Percentiles rank a stretch among this genome's conserved stretches.
Evolutionary conservation across 1,140 invertebrate genomes (phyloP).

Genomic region (Penaeus japonicus): DNA sequence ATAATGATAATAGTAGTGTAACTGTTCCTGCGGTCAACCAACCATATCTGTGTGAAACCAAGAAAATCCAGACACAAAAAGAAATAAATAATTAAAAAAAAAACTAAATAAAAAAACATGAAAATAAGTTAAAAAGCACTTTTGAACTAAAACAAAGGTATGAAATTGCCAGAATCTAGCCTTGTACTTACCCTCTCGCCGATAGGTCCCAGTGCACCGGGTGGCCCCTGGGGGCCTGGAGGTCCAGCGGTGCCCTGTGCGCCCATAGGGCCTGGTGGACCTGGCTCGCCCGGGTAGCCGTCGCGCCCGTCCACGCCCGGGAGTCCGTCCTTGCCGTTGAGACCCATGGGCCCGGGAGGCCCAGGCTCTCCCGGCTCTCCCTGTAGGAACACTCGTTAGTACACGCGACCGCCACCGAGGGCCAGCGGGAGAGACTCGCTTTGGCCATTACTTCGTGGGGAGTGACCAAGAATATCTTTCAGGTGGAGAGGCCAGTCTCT

Average conservation of each 20-base stretch:
- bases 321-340: constrained; percentile 76
- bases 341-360: constrained; percentile 84
- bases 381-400: constrained; percentile 66
- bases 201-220: constrained; percentile 72
- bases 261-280: constrained; percentile 76
- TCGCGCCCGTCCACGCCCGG: constrained; percentile 80
- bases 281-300: constrained; percentile 70
- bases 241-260: constrained; percentile 71
- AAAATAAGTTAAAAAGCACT: background rate
- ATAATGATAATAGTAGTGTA: too few relatives aligned
- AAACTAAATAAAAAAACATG: background rate
- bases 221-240: constrained; percentile 71
- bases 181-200: constrained; percentile 66
- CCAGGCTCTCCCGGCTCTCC: constrained; percentile 90
- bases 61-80: too few relatives aligned
- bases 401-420: background rate
- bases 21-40: too few relatives aligned
- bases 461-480: too few relatives aligned
- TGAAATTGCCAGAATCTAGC: background rate
- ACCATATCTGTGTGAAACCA: too few relatives aligned
- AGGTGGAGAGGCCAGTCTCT: too few relatives aligned
- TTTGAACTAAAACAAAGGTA: background rate
- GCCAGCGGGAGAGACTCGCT: background rate
- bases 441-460: background rate
- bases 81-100: too few relatives aligned